Percentiles rank a stretch among this genome's conserved stretches.
Evolutionary conservation across 2,113 vertebrate genomes (phyloP).

Genomic region (pig (Sus scrofa)): T2T-Sscrofa CM000816.6:71022001-71022500

Average conservation of each 20-base stretch:
- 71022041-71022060: neutral
- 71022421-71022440: neutral
- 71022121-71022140: neutral
- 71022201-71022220: neutral
- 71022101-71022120: neutral
- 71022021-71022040: too few species aligned
- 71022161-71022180: accelerated
- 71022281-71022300: constrained; percentile 28
- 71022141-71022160: neutral
- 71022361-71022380: neutral
- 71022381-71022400: neutral
- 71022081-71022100: neutral
- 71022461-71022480: neutral
- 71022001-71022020: too few species aligned
- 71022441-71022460: neutral
- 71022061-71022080: neutral
- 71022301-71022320: neutral
- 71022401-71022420: neutral
- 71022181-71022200: accelerated
- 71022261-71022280: neutral
- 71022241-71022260: neutral
- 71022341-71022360: neutral
- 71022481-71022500: neutral
- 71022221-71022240: neutral
- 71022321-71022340: neutral